Conservation (phyloP, 2,797 vertebrate species). For the Rhabdophis nuchalis region DNA sequence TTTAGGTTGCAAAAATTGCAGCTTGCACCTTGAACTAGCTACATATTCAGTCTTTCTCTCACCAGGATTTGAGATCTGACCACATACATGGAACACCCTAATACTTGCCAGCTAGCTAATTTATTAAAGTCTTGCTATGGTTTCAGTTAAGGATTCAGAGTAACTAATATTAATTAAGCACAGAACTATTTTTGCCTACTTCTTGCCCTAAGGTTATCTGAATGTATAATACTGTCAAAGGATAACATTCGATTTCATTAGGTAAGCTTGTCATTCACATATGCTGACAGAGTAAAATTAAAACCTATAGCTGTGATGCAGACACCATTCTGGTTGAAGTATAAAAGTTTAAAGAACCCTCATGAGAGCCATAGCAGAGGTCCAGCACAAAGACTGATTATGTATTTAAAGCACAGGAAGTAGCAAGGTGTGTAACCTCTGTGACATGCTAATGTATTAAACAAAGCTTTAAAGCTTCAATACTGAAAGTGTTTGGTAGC, state of each 20-base stretch:
- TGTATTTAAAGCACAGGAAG: neutral
- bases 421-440: neutral
- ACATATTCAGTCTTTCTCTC: neutral
- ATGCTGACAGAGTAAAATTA: neutral
- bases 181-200: neutral
- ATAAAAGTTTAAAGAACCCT: neutral
- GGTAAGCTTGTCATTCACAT: neutral
- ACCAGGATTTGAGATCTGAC: neutral
- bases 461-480: neutral
- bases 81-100: neutral
- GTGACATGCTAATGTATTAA: neutral
- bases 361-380: neutral
- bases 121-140: neutral
- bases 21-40: neutral
- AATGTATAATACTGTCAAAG: neutral
- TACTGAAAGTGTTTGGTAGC: neutral
- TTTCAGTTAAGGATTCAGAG: neutral
- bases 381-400: neutral
- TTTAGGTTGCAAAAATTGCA: neutral
- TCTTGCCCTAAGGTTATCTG: rapidly evolving
- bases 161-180: neutral
- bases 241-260: neutral
- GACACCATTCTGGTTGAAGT: neutral
- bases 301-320: neutral
- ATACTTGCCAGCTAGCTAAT: neutral